phyloP scores from a whole-genome alignment of 2,888 invertebrate species.

The Trichogramma evanescens region DNA sequence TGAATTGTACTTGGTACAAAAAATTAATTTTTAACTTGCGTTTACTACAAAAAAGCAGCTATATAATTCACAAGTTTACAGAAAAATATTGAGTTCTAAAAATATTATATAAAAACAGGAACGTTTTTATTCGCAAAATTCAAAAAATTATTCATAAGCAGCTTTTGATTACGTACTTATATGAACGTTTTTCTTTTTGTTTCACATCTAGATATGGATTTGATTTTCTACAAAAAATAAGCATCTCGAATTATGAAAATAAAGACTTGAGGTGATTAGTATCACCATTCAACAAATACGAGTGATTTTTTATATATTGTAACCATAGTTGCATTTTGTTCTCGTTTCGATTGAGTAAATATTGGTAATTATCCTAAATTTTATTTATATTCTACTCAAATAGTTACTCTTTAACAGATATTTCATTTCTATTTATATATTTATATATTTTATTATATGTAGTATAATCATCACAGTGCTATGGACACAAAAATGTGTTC shows the following conservation, averaged over 20 bases:
- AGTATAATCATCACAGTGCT: slow-evolving; percentile 48
- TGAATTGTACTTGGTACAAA: too few relatives aligned
- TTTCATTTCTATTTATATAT: slow-evolving; percentile 27
- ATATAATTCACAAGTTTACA: too few relatives aligned
- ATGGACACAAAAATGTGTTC: slow-evolving; percentile 48
- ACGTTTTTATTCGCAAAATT: slow-evolving; percentile 13
- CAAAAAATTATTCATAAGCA: slow-evolving; percentile 12
- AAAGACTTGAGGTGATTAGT: slow-evolving; percentile 24
- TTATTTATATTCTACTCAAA: slow-evolving; percentile 39
- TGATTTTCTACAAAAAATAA: slow-evolving; percentile 24
- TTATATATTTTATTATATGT: slow-evolving; percentile 31
- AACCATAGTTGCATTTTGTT: slow-evolving; percentile 34
- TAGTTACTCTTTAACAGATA: slow-evolving; percentile 32
- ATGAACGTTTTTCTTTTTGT: slow-evolving; percentile 1
- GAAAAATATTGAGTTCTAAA: too few relatives aligned
- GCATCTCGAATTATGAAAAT: slow-evolving; percentile 26
- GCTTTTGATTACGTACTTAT: slow-evolving; percentile 19
- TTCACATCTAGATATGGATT: slow-evolving; percentile 1
- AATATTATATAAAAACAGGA: slow-evolving; percentile 12
- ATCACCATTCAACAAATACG: slow-evolving; percentile 22
- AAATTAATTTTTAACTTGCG: too few relatives aligned
- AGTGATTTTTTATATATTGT: slow-evolving; percentile 25
- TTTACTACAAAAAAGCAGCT: too few relatives aligned
- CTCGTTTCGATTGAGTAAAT: slow-evolving; percentile 38
- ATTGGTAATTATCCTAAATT: slow-evolving; percentile 37